A percentile compares a stretch with the other conserved stretches of the same genome.
Evolutionary conservation across 2,113 vertebrate genomes (phyloP).

Genomic region (Terrapene triunguis): DNA sequence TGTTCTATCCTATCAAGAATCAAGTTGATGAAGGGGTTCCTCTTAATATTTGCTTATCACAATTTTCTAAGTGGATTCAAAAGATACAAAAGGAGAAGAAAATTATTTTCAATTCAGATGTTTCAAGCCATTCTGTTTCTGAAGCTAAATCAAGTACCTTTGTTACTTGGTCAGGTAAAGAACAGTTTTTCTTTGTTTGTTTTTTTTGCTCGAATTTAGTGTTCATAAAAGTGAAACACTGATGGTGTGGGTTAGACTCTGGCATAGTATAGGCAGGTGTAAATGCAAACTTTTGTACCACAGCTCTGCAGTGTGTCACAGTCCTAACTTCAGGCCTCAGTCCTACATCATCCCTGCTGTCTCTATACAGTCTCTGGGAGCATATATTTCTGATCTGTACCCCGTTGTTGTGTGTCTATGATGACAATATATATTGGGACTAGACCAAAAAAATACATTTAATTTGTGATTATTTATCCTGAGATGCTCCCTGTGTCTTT

Average conservation of each 20-base stretch:
- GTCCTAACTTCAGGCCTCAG: neutral
- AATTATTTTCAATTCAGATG: slow-evolving; percentile 78
- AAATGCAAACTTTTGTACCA: neutral
- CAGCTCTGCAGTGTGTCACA: neutral
- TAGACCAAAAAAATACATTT: neutral
- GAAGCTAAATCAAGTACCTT: slow-evolving; percentile 86
- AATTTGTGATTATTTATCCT: neutral
- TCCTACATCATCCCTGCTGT: neutral
- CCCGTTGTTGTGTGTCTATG: neutral
- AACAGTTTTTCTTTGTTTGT: neutral
- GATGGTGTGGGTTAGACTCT: slow-evolving; percentile 18
- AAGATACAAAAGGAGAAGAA: slow-evolving; percentile 86
- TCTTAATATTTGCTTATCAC: slow-evolving; percentile 91
- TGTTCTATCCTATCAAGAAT: slow-evolving; percentile 74
- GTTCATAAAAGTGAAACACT: neutral
- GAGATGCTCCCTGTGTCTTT: neutral
- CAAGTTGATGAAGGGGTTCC: slow-evolving; percentile 93
- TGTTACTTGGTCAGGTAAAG: slow-evolving; percentile 96
- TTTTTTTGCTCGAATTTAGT: neutral
- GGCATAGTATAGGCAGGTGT: neutral
- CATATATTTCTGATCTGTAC: neutral
- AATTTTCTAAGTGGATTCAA: slow-evolving; percentile 91
- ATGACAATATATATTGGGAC: neutral
- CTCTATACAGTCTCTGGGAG: neutral
- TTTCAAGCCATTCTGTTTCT: slow-evolving; percentile 19